phyloP scores from a whole-genome alignment of 2,113 vertebrate genomes.

The Elaphurus davidianus region DNA sequence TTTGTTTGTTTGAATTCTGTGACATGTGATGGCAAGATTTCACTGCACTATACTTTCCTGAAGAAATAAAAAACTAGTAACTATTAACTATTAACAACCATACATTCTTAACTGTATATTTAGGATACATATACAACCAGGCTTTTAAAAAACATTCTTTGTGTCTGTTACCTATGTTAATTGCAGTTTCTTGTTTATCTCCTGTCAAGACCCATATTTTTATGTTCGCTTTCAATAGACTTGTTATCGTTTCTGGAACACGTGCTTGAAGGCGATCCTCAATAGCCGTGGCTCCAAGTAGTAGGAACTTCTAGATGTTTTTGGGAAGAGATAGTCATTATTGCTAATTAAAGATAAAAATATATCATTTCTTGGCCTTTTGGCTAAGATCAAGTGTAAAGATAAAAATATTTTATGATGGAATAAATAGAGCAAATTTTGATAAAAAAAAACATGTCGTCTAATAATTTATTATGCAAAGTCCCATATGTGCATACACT shows the following conservation, averaged over 20 bases:
- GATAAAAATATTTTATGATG: constrained; percentile 3
- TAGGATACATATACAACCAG: neutral
- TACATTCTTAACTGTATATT: neutral
- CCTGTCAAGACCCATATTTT: constrained; percentile 98
- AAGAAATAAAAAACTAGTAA: neutral
- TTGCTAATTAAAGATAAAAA: neutral
- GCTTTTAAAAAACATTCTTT: neutral
- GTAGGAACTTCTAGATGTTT: constrained; percentile 85
- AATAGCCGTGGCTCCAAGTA: constrained; percentile 95
- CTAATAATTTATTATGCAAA: neutral
- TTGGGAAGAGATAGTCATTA: constrained; percentile 6
- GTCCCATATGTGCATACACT: neutral
- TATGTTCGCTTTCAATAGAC: constrained; percentile 93
- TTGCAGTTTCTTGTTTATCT: constrained; percentile 96
- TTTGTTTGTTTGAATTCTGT: neutral
- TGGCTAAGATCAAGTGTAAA: neutral
- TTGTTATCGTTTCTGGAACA: constrained; percentile 95
- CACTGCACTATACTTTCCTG: neutral
- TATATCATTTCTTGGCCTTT: neutral
- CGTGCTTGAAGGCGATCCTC: constrained; percentile 95
- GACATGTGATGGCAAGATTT: neutral
- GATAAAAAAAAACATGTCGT: neutral
- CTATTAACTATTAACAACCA: neutral
- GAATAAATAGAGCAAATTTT: constrained; percentile 22
- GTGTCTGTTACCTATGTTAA: constrained; percentile 90